phyloP scores from a whole-genome alignment of 1,140 invertebrate species.

The Aphis craccivora region DNA sequence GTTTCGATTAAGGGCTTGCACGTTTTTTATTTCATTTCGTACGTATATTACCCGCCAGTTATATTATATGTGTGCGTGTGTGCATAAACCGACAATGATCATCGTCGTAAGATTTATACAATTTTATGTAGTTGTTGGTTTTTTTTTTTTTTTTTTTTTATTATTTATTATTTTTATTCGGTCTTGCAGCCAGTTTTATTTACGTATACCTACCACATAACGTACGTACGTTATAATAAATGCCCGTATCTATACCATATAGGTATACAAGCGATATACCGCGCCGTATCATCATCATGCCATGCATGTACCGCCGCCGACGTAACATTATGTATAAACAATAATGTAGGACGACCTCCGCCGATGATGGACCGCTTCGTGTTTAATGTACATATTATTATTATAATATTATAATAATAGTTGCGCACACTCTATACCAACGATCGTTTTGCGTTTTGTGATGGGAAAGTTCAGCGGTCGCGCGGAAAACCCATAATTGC shows the following conservation, averaged over 20 bases:
- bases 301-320: not conserved
- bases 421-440: not conserved
- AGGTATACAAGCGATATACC: not conserved
- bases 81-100: not conserved
- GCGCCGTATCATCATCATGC: not conserved
- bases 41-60: not conserved
- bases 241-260: not conserved
- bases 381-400: not conserved
- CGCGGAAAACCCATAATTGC: not conserved
- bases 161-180: not conserved
- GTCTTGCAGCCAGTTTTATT: not conserved
- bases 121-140: not conserved
- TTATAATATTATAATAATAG: not conserved
- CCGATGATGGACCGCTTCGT: conserved; percentile 4
- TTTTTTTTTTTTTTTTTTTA: not conserved
- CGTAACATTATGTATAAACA: not conserved
- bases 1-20: conserved; percentile 46
- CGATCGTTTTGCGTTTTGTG: not conserved
- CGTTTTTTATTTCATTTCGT: conserved; percentile 38
- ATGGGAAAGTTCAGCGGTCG: not conserved
- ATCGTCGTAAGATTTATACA: conserved; percentile 15
- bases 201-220: not conserved
- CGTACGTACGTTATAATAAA: not conserved
- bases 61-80: not conserved
- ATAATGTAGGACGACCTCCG: not conserved